A percentile compares a stretch with the other conserved stretches of the same genome.
phyloP scores from a whole-genome alignment of 2,888 invertebrate species.

The Drosophila prolongata region DNA sequence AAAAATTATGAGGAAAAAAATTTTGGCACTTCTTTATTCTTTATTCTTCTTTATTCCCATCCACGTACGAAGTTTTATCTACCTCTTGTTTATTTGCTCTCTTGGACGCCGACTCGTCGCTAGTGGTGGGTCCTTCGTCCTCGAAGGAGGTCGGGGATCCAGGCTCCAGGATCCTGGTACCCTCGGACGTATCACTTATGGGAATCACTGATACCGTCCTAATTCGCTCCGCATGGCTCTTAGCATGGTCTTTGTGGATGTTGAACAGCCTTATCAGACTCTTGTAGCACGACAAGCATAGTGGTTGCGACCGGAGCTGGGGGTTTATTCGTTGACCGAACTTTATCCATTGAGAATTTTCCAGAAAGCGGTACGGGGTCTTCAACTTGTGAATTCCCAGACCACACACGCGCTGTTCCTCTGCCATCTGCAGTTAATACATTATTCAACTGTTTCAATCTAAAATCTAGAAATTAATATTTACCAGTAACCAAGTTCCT shows the following conservation, averaged over 20 bases:
- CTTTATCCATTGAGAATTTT: neutral
- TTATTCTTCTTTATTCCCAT: no score
- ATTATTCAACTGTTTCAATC: no score
- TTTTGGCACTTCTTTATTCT: no score
- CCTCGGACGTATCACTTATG: neutral
- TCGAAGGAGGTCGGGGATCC: neutral
- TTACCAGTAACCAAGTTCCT: no score
- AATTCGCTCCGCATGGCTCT: neutral
- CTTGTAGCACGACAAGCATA: constrained; percentile 3
- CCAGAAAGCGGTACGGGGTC: neutral
- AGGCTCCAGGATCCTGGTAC: neutral
- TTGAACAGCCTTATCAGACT: neutral
- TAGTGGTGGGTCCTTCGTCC: neutral
- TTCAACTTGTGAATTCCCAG: constrained; percentile 1
- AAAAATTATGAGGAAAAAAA: no score
- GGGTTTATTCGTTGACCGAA: neutral
- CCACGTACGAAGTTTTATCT: no score
- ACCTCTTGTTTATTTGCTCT: neutral
- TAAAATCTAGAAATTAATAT: no score
- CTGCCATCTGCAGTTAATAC: no score
- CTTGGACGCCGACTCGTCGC: neutral
- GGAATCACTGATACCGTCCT: neutral
- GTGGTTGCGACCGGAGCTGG: neutral
- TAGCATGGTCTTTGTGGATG: no score
- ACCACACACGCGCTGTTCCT: neutral